Base-by-base conservation (phyloP, 2,113 vertebrate genomes). In the Syngnathoides biaculeatus region DNA sequence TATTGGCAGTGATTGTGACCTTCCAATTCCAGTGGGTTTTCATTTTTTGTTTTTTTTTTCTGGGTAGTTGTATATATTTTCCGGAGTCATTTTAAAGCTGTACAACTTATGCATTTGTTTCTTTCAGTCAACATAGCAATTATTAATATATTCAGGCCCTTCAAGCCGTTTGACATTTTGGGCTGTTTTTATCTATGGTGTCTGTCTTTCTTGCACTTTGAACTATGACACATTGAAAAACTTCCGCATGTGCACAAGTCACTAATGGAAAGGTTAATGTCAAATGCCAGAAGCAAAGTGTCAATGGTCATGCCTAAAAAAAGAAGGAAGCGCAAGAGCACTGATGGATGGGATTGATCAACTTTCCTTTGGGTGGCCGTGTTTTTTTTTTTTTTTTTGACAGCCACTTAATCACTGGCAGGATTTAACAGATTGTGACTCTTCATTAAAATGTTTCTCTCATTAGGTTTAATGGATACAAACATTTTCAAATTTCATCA, bases 341-440 rank as follows among this genome's bases (percentile, higher is more conserved):
- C 24, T 77, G 60, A 79, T 77, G 13, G 53, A 71, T 72, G 60
- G 24, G 12, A 66, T 40, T 35, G 6, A 53, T 47, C 7, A 17
- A 9, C 13, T 75, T 72, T 71, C 47, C 9, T 64, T 52, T 68
- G 53, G 22, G 61, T 17, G 35, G 57, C 55, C 58, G 58, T 81
- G 62, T 45, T 73, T 42, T 52, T 55, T 42, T 53, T 69, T 45
- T 71, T 30, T 53, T 56, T 43, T 50, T 65, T 35, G 75, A 62
- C 59, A 74, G 64, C n/a, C 45, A 39, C 47, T 81, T 62, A 52
- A 79, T 79, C 66, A 65, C 45, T 43, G 35, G 56, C 42, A 64
- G 52, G 42, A 65, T 68, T 65, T 61, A 63, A 67, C 42, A 2
- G 27, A 26, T 39, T 24, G 19, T 26, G 55, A 57, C 48, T 62